Evolutionary conservation across 2,888 invertebrate species (phyloP), one percentile per base, ranked within the genome.

Genomic region (Rhopalosiphum nymphaeae): DNA sequence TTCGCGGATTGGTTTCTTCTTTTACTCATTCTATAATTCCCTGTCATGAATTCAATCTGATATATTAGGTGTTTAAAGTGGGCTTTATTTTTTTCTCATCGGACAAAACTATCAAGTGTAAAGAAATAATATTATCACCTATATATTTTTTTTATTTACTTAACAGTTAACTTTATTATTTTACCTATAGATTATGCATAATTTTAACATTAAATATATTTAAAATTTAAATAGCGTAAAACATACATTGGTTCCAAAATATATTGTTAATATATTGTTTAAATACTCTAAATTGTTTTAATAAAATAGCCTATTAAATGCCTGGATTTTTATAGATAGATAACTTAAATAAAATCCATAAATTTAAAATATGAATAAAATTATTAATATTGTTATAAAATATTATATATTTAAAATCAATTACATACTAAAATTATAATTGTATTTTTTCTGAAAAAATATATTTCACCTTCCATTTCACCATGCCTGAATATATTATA

Each of bases 1-100:
- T 84, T 91, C 11, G 26, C 78, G 25, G 16, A 91, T 91, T 91
- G 91, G 78, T 91, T 89, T 42, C 42, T 44, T n/a, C 3, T 42
- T 89, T 89, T 36, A 13, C 46, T 46, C 67, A 4, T 67, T 49
- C 25, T n/a, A 46, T 46, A 90, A 67, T 49, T 90, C 49, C 67
- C 46, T 36, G 67, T 49, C 67, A 67, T 25, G 46, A 67, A 67
- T 67, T 67, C 21, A 46, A 90, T 67, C 46, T 90, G 67, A 11
- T 89, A 89, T 16, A 21, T 36, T 7, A 89, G n/a, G 57, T 61
- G 46, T 90, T 61, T 89, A 56, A 53, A 53, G 46, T 36, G 9
- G 5, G 44, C 89, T 46, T n/a, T 67, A 46, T 21, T 90, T 49
- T 67, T 90, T 90, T 89, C 67, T 89, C 1, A 78, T 21, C 26